Evolutionary conservation across 1,140 invertebrate genomes (phyloP).

Genomic region (Stegodyphus dumicola): DNA sequence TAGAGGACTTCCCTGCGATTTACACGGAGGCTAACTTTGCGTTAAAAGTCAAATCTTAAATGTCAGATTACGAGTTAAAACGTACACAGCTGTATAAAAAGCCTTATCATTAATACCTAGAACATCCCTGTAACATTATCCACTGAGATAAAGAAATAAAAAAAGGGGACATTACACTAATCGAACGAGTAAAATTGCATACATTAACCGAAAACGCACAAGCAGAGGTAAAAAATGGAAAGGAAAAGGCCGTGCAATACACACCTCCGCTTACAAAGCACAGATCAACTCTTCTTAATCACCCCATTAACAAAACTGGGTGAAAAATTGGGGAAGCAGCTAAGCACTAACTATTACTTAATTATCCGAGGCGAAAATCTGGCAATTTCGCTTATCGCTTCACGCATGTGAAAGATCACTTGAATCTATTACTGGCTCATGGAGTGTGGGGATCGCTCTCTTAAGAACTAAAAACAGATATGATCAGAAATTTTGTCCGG

Average conservation of each 20-base stretch:
- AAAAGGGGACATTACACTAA: constrained; percentile 1
- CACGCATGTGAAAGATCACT: constrained; percentile 3
- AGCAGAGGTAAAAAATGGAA: constrained; percentile 5
- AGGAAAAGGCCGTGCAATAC: neutral
- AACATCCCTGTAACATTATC: too few relatives aligned
- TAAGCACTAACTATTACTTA: constrained; percentile 38
- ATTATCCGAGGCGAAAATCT: constrained; percentile 36
- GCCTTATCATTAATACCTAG: too few relatives aligned
- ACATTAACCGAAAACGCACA: constrained; percentile 33
- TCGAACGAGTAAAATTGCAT: constrained; percentile 3
- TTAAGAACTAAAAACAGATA: constrained; percentile 58
- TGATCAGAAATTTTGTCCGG: constrained; percentile 39
- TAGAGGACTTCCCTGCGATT: too few relatives aligned
- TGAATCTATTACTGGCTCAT: constrained; percentile 34
- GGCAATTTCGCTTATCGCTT: constrained; percentile 46
- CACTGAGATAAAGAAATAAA: neutral
- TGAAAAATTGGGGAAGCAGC: constrained; percentile 37
- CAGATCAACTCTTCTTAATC: constrained; percentile 38
- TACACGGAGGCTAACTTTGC: too few relatives aligned
- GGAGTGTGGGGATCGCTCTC: constrained; percentile 26
- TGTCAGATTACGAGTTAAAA: too few relatives aligned
- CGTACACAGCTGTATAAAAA: too few relatives aligned
- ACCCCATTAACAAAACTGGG: constrained; percentile 45
- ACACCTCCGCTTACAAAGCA: neutral
- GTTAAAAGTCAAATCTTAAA: too few relatives aligned